Conservation (phyloP, 1,140 invertebrate genomes). For the Melipona quadrifasciata region DNA sequence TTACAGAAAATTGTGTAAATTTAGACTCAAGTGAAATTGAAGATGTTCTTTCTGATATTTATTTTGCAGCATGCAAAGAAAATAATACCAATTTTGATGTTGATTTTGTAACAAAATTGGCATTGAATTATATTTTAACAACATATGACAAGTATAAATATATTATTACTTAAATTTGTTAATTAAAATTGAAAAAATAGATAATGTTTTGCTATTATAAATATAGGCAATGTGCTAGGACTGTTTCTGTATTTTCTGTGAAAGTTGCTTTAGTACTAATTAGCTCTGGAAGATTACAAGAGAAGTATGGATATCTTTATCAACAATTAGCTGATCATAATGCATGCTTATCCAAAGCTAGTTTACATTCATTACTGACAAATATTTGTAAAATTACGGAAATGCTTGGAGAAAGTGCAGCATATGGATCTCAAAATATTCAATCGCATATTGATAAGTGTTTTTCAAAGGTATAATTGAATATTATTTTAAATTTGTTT, state of each 20-base stretch:
- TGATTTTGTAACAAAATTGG: slow-evolving; percentile 79
- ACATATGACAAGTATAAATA: slow-evolving; percentile 81
- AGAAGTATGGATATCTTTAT: slow-evolving; percentile 85
- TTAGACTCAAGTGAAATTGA: slow-evolving; percentile 82
- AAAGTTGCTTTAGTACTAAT: slow-evolving; percentile 83
- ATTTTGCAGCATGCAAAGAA: slow-evolving; percentile 82
- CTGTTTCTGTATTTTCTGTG: slow-evolving; percentile 81
- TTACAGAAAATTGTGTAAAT: slow-evolving; percentile 80
- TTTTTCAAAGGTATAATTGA: slow-evolving; percentile 79
- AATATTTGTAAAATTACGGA: slow-evolving; percentile 82
- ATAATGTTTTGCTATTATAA: slow-evolving; percentile 14
- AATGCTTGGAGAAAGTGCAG: slow-evolving; percentile 82
- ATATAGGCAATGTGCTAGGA: slow-evolving; percentile 78
- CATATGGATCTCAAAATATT: slow-evolving; percentile 82
- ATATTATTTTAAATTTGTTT: slow-evolving; percentile 16
- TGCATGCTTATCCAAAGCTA: slow-evolving; percentile 81
- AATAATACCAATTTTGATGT: slow-evolving; percentile 78
- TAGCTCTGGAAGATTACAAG: slow-evolving; percentile 81
- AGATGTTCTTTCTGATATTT: slow-evolving; percentile 83
- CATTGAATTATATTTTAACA: slow-evolving; percentile 81
- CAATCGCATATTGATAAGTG: slow-evolving; percentile 82
- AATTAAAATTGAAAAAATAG: slow-evolving; percentile 11
- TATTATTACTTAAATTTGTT: slow-evolving; percentile 23
- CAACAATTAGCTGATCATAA: slow-evolving; percentile 84
- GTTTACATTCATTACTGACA: slow-evolving; percentile 80